Base-by-base conservation (phyloP, 2,797 vertebrate genomes). In the Myoxocephalus aenaeus region DNA sequence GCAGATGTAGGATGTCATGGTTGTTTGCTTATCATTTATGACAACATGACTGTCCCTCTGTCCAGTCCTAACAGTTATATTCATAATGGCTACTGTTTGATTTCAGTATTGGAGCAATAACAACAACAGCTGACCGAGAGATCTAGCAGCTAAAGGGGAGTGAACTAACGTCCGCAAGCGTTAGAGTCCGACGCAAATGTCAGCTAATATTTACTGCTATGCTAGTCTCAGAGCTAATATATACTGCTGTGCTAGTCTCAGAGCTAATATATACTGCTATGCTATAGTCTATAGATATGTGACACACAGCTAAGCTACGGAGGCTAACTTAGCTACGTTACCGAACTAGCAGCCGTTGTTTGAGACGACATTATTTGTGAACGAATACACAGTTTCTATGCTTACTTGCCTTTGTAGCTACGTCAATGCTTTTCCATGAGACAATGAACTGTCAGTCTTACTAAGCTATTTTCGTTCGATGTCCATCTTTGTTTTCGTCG, bases 401-500 rank as follows among this genome's bases (percentile, higher is more conserved):
- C 4, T 4, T 20, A 13, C 14, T 0, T 1, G 13, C 5, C 46
- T 40, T n/a, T 0, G 29, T 1, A 38, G 0, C 34, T 9, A 1
- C 5, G 2, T 0, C 3, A 0, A 7, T 7, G 53, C 2, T 2
- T 11, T n/a, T 2, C 10, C 0, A 18, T 0, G 1, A 34, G 8
- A 29, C 7, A 10, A 25, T 12, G 0, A 15, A 29, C 40, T 58
- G 18, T 25, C 5, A 32, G 10, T 77, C 83, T 89, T 82, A 92
- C 86, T 20, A 2, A 40, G 54, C 15, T 81, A 87, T 77, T 77
- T 77, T 65, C 58, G 27, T 67, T 56, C 50, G 81, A 74, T 85
- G 80, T 88, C 85, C 89, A 90, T 90, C 65, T 89, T 83, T 84
- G 82, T 90, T 82, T 73, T 75, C 71, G 74, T 27, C 77, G 67